A percentile compares a stretch with the other conserved stretches of the same genome.
Conservation (phyloP, 2,113 vertebrate species). For the Cryptomyrus ogoouensis region DNA sequence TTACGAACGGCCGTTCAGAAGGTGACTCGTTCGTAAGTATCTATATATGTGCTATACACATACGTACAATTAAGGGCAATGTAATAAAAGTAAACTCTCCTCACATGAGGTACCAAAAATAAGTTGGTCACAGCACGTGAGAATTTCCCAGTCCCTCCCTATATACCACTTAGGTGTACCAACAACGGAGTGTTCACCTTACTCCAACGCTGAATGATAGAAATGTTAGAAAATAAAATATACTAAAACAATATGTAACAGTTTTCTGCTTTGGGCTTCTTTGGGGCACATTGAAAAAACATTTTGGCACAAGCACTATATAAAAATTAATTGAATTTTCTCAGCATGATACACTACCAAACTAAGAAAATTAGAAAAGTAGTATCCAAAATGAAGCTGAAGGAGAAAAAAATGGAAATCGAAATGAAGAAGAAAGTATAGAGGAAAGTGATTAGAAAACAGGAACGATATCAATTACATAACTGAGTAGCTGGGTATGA, state of each 20-base stretch:
- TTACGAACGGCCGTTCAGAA: too few relatives aligned
- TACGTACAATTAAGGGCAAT: not conserved
- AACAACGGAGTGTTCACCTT: not conserved
- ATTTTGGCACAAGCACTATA: not conserved
- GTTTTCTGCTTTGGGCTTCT: not conserved
- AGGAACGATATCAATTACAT: not conserved
- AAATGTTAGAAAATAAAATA: not conserved
- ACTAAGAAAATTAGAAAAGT: not conserved
- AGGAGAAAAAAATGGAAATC: not conserved
- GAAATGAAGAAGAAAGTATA: not conserved
- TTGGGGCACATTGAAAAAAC: not conserved
- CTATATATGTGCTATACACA: not conserved
- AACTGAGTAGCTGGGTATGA: not conserved
- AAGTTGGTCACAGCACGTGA: not conserved
- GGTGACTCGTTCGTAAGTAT: too few relatives aligned
- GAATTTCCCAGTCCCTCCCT: not conserved
- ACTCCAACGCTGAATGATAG: not conserved
- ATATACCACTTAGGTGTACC: not conserved
- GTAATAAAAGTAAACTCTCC: not conserved
- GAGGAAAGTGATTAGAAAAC: not conserved
- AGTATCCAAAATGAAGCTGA: not conserved
- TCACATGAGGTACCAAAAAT: not conserved
- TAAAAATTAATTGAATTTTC: not conserved
- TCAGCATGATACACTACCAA: not conserved
- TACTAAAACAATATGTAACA: not conserved